Evolutionary conservation across 2,888 invertebrate species (phyloP).

Genomic region (Oscheius myriophilus): DNA sequence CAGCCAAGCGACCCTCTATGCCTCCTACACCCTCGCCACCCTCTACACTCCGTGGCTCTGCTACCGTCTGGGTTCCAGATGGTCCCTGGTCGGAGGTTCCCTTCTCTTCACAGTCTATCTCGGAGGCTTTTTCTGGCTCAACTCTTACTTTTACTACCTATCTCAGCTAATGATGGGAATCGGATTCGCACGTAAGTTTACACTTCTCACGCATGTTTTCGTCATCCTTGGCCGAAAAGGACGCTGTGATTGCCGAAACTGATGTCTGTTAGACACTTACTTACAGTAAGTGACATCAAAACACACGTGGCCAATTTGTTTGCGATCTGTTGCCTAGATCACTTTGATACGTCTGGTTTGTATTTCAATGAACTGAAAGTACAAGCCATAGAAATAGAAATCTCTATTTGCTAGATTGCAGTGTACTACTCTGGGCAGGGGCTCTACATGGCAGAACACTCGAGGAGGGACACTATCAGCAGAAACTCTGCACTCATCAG

Average conservation of each 20-base stretch:
- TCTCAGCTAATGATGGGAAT: constrained; percentile 25
- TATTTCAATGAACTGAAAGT: too few species aligned
- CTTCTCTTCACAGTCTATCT: constrained; percentile 45
- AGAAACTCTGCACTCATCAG: constrained; percentile 29
- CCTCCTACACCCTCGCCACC: constrained; percentile 35
- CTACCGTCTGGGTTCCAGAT: constrained; percentile 27
- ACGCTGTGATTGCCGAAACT: too few species aligned
- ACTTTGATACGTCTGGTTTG: too few species aligned
- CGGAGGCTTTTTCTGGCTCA: constrained; percentile 31
- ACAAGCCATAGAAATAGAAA: too few species aligned
- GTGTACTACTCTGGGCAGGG: constrained; percentile 31
- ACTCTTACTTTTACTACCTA: constrained; percentile 26
- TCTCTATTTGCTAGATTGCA: constrained; percentile 4
- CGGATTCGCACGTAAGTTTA: constrained; percentile 31
- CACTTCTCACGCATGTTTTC: background rate
- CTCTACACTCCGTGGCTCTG: constrained; percentile 41
- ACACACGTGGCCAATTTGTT: too few species aligned
- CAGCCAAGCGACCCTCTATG: constrained; percentile 44
- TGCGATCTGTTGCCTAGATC: too few species aligned
- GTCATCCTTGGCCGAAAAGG: background rate
- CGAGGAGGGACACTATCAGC: constrained; percentile 16
- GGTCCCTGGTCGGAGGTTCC: constrained; percentile 25
- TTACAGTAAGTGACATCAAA: too few species aligned
- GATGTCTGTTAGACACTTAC: too few species aligned
- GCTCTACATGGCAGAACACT: constrained; percentile 28